Evolutionary conservation across 2,888 invertebrate genomes (phyloP), one percentile per base, ranked within the genome.

Genomic region (Abscondita cerata): DNA sequence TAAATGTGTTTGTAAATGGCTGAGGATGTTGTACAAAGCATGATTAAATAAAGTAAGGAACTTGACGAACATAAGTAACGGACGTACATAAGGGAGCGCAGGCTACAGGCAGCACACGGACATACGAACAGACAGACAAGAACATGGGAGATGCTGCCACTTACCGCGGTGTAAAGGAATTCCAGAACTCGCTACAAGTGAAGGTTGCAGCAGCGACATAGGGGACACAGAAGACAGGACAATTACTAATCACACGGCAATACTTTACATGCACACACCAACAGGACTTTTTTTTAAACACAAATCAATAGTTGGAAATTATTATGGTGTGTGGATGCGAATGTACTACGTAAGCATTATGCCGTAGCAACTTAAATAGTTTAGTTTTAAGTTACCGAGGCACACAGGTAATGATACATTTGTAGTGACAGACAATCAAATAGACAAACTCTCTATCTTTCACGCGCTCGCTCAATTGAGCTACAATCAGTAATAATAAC

Each of bases 141-240:
- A 76, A 77, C 77, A 79, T 75, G 79, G 80, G 78, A 76, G 76
- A 80, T 80, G 80, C 80, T 81, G 89, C 87, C 89, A 95, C 95
- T 95, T 95, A 95, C 95, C 95, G 92, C 90, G 94, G 93, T 89
- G 92, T 92, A 92, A 95, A 95, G 90, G 93, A 94, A 90, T 92
- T 95, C 95, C 95, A 95, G 93, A 95, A 95, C 91, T 93, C 93
- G 92, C 95, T 95, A 93, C 90, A 82, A 77, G 78, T 80, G 78
- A 76, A 80, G 77, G 80, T 79, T 80, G 80, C 80, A 79, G 76
- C 86, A 86, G 86, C 86, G 86, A 87, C 87, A 87, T 85, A 86
- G 87, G 87, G 87, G 86, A 87, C 87, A 87, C 87, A 87, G 80
- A 81, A 81, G 80, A 81, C 81, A 81, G 81, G 81, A 81, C 81